Evolutionary conservation across 2,113 vertebrate genomes (phyloP).

Genomic region (Sialia sialis): DNA sequence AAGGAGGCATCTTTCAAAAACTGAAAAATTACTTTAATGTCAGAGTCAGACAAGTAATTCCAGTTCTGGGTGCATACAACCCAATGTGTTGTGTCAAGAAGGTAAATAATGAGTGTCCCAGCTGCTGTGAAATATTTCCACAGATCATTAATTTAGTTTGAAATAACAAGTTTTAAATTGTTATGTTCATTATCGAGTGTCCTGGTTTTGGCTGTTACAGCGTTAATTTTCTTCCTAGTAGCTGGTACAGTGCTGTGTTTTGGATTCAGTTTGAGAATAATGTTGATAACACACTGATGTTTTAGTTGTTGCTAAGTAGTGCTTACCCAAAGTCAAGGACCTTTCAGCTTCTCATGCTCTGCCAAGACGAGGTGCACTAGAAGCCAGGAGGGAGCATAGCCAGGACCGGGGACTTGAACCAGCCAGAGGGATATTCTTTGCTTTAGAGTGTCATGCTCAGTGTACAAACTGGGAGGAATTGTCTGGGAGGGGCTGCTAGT

Average conservation of each 20-base stretch:
- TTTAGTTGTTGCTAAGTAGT: not conserved
- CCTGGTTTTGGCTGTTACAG: not conserved
- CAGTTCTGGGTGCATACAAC: not conserved
- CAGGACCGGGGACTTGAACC: not conserved
- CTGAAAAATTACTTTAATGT: constrained; percentile 10
- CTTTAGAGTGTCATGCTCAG: not conserved
- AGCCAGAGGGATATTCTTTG: not conserved
- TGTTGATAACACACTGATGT: not conserved
- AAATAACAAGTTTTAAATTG: not conserved
- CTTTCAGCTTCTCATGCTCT: not conserved
- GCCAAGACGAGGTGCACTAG: not conserved
- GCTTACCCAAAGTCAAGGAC: not conserved
- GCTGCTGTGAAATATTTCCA: constrained; percentile 1
- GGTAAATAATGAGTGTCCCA: not conserved
- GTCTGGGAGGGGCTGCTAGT: not conserved
- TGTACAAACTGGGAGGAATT: not conserved
- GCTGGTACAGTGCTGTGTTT: not conserved
- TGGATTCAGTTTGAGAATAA: not conserved
- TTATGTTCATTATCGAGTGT: not conserved
- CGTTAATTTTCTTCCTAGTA: not conserved
- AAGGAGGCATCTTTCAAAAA: not conserved
- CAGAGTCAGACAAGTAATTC: constrained; percentile 19
- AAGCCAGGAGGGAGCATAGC: not conserved
- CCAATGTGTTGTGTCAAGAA: not conserved
- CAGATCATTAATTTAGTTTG: not conserved